These are phyloP conservation scores for Protodeltote pygarga DNA, from an alignment of 2,888 invertebrate species.

Conservation along the genomic window DNA sequence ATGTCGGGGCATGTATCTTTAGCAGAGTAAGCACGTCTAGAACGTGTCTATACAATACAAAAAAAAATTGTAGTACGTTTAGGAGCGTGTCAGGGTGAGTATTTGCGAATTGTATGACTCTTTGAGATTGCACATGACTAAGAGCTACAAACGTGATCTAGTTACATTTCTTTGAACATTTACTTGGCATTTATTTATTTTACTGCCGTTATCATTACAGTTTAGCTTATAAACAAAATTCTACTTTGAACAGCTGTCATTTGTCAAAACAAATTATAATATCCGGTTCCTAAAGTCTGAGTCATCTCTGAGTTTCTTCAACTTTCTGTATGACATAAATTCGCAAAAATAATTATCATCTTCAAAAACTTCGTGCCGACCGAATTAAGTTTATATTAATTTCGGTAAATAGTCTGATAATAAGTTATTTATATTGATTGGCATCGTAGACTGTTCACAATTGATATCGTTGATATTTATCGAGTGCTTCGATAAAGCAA, in stretches of 20 bases:
- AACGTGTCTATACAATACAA: no score
- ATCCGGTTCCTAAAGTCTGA: conserved; percentile 31
- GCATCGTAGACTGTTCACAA: no score
- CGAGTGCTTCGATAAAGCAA: no score
- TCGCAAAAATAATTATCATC: conserved; percentile 10
- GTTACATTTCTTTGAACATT: conserved; percentile 32
- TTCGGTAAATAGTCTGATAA: background rate
- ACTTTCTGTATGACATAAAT: conserved; percentile 36
- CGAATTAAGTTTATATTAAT: background rate
- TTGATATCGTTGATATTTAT: no score
- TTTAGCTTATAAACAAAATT: conserved; percentile 4
- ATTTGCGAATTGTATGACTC: no score
- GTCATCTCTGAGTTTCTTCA: conserved; percentile 27
- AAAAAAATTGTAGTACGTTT: no score
- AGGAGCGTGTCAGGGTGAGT: no score
- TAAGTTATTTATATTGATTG: no score
- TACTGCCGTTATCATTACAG: background rate
- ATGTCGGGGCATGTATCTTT: no score
- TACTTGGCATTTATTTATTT: conserved; percentile 8
- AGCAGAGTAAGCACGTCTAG: no score
- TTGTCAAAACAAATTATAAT: conserved; percentile 21
- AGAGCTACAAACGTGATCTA: conserved; percentile 32
- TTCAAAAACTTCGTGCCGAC: conserved; percentile 7
- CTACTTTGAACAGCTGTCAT: conserved; percentile 12
- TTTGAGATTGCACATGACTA: conserved; percentile 20